These are phyloP conservation scores for Dermochelys coriacea DNA, from an alignment of 2,797 vertebrate genomes.

Conservation along the genomic window DNA sequence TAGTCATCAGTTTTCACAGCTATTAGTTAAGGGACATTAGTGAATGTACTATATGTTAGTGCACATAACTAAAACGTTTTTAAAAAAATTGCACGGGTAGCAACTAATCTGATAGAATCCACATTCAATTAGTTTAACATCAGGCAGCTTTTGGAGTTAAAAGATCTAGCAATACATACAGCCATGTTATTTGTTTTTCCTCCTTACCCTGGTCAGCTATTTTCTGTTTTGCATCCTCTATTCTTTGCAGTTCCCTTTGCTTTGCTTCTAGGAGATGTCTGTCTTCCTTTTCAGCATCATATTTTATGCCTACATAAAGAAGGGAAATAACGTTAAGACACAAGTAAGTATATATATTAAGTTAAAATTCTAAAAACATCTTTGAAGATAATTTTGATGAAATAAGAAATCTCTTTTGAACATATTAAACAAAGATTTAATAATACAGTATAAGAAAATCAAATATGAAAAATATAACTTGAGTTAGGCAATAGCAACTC, in stretches of 20 bases:
- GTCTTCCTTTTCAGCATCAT: slow-evolving; percentile 95
- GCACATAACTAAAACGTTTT: rapidly evolving
- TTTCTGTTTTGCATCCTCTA: slow-evolving; percentile 96
- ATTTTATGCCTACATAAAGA: slow-evolving; percentile 90
- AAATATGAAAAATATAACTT: neutral
- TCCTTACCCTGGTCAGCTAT: slow-evolving; percentile 91
- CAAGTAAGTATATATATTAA: neutral
- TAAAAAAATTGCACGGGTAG: neutral
- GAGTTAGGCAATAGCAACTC: neutral
- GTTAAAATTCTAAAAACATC: neutral
- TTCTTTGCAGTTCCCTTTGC: slow-evolving; percentile 93
- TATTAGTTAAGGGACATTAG: neutral
- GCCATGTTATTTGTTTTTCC: slow-evolving; percentile 4
- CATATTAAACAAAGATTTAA: neutral
- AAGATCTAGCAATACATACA: neutral
- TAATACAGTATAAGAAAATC: neutral
- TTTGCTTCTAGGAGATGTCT: slow-evolving; percentile 92
- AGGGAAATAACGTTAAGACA: neutral
- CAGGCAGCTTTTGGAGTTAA: neutral
- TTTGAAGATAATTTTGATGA: slow-evolving; percentile 25
- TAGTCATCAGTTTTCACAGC: neutral
- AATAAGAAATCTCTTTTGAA: neutral
- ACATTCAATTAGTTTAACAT: neutral
- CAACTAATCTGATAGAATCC: neutral
- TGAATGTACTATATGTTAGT: neutral